A percentile compares a stretch with the other conserved stretches of the same genome.
Evolutionary conservation across 2,113 vertebrate species (phyloP).

Genomic region (Chascanopsetta lugubris): DNA sequence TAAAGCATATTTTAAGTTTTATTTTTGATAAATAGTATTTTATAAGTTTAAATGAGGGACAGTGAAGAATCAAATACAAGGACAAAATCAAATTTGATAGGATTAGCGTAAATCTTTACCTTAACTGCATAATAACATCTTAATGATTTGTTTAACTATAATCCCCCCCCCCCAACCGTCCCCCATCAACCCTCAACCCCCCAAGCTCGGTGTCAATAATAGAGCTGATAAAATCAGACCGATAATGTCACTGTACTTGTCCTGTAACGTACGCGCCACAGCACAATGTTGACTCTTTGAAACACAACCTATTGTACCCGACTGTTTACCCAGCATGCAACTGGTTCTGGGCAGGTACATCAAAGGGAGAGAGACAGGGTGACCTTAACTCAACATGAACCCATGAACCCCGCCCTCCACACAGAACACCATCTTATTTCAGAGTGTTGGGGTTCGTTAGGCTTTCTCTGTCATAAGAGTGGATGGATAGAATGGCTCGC

Average conservation of each 20-base stretch:
- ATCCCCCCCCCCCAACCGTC: constrained; percentile 7
- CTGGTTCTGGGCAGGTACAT: constrained; percentile 23
- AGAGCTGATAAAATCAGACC: constrained; percentile 20
- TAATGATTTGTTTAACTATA: too few relatives aligned
- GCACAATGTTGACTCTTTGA: constrained; percentile 38
- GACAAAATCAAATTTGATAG: too few relatives aligned
- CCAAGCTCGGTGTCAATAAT: too few relatives aligned
- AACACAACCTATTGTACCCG: constrained; percentile 48
- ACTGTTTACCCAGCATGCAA: constrained; percentile 46
- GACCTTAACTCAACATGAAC: constrained; percentile 38
- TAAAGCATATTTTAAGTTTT: neutral
- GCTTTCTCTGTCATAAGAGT: neutral
- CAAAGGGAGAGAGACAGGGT: constrained; percentile 41
- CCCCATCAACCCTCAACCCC: neutral
- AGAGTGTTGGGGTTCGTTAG: neutral
- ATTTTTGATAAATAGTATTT: too few relatives aligned
- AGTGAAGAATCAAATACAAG: too few relatives aligned
- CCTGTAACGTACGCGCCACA: neutral
- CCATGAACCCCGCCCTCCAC: neutral
- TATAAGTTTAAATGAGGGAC: too few relatives aligned
- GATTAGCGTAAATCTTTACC: too few relatives aligned
- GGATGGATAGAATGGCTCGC: neutral
- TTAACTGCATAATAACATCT: too few relatives aligned
- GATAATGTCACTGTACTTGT: constrained; percentile 32
- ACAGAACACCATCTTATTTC: neutral